Evolutionary conservation across 1,140 invertebrate species (phyloP), one percentile per base, ranked within the genome.

Genomic region (Aradophagus sp.): DNA sequence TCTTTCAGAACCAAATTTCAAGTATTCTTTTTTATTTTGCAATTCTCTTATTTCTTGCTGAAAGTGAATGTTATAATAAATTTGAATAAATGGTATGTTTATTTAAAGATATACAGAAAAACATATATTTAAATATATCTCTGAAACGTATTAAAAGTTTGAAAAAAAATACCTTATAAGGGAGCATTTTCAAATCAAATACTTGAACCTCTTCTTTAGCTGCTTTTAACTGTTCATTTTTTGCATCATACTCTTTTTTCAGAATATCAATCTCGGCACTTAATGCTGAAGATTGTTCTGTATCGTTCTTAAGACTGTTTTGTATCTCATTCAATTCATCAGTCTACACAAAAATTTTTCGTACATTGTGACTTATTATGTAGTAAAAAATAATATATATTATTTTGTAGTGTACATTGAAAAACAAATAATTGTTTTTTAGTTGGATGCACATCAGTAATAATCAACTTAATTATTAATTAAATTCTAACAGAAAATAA

Each of bases 41-140:
- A 80, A 19, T 12, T 81, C 65, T 31, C 45, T 69, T 52, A 87
- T 82, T 71, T 82, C 62, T 16, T 84, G 78, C 82, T 87, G 11
- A 13, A 42, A 31, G 10, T 10, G 34, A 32, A 32, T n/a, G 19
- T 36, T 23, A 20, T 11, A 7, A 3, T 1, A 4, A 13, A 20
- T 12, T 39, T 23, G 1, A 1, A 42, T 42, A 2, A 15, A 26
- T 44, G 8, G 12, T 17, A 31, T 31, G n/a, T 29, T 17, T 2
- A 39, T 12, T 32, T 14, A 23, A 50, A 36, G 34, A 5, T 23
- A 7, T 23, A 8, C 23, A 6, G 15, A 12, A 6, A 29, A 34
- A 35, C 1, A 1, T 10, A 16, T 19, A 38, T 19, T 38, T 1
- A 23, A 8, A 47, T 29, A n/a, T n/a, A n/a, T n/a, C n/a, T n/a